Percentiles rank a stretch among this genome's conserved stretches.
phyloP scores from a whole-genome alignment of 2,113 vertebrate genomes.

The Coptodon bakossiorum region DNA sequence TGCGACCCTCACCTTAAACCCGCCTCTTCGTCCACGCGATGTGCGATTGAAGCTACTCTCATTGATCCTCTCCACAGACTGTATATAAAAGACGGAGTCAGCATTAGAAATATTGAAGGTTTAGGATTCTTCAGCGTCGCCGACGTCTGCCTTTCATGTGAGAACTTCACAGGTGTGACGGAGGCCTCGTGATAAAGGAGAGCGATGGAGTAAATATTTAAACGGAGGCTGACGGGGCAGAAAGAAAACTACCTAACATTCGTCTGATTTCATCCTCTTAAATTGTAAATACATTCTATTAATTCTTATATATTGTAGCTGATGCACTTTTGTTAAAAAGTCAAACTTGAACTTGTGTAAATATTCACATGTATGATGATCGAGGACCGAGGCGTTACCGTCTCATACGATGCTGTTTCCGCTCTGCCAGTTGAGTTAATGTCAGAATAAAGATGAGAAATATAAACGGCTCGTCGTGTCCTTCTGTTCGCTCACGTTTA shows the following conservation, averaged over 20 bases:
- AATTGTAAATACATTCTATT: slow-evolving; percentile 6
- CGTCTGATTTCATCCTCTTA: background rate
- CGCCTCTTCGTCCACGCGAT: background rate
- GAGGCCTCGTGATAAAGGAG: rapidly evolving
- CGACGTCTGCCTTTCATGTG: rapidly evolving
- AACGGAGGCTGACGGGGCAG: background rate
- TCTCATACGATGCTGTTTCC: background rate
- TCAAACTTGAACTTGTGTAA: slow-evolving; percentile 65
- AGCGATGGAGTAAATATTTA: background rate
- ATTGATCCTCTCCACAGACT: background rate
- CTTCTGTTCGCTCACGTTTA: background rate
- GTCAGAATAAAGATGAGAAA: background rate
- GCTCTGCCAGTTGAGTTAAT: background rate
- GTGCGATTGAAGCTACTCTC: background rate
- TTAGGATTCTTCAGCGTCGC: background rate
- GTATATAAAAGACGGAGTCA: background rate
- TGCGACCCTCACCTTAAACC: background rate
- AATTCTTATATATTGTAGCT: slow-evolving; percentile 9
- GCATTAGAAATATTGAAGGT: rapidly evolving
- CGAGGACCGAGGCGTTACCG: background rate
- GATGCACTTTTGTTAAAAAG: slow-evolving; percentile 64
- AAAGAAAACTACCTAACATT: background rate
- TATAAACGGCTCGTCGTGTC: rapidly evolving
- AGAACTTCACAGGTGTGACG: background rate
- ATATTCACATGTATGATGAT: slow-evolving; percentile 21